Evolutionary conservation across 1,140 invertebrate species (phyloP).

Genomic region (Papilio glaucus): DNA sequence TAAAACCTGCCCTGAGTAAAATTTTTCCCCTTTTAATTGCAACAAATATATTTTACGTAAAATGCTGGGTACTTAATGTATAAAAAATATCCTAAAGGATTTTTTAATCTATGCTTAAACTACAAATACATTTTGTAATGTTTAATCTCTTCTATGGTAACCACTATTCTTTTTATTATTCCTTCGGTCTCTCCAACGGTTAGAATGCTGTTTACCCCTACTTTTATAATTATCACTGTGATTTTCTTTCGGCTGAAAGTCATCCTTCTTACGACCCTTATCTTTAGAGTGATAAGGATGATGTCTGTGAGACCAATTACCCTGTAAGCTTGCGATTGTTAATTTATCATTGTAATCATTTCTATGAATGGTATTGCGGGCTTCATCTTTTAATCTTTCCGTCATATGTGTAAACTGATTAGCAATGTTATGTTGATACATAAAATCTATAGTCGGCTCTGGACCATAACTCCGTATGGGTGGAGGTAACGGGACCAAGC

Average conservation of each 20-base stretch:
- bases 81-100: too few species aligned
- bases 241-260: constrained; percentile 49
- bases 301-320: constrained; percentile 76
- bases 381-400: constrained; percentile 58
- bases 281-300: constrained; percentile 69
- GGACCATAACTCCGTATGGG: constrained; percentile 64
- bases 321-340: constrained; percentile 76
- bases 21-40: too few species aligned
- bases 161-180: constrained; percentile 55
- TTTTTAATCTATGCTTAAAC: too few species aligned
- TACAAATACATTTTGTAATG: background rate
- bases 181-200: constrained; percentile 59
- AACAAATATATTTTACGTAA: too few species aligned
- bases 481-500: constrained; percentile 54
- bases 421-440: constrained; percentile 51
- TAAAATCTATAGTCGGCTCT: constrained; percentile 62
- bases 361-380: constrained; percentile 44
- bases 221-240: constrained; percentile 48
- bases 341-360: constrained; percentile 62
- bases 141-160: constrained; percentile 59
- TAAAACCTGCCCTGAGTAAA: too few species aligned
- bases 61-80: too few species aligned
- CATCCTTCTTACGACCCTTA: constrained; percentile 54
- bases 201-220: constrained; percentile 46
- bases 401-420: constrained; percentile 74